phyloP scores from a whole-genome alignment of 2,888 invertebrate species.

The Aphrophora alni region DNA sequence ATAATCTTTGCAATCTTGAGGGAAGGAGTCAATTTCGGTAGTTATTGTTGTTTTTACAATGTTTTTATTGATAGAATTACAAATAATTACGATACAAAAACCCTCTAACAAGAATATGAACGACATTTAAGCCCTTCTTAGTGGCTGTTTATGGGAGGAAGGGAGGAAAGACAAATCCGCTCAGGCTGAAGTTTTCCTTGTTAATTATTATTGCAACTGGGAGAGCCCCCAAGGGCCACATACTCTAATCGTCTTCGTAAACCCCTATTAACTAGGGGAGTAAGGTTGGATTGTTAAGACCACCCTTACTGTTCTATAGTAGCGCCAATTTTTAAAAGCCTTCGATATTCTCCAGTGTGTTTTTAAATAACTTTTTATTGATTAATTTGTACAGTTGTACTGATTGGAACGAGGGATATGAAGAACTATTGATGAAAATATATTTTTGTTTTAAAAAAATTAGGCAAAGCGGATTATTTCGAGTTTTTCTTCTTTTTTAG shows the following conservation, averaged over 20 bases:
- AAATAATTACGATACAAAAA: not conserved
- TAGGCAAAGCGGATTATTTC: too few relatives aligned
- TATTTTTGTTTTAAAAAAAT: too few relatives aligned
- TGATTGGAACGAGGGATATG: too few relatives aligned
- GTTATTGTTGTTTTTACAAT: too few relatives aligned
- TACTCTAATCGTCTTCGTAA: not conserved
- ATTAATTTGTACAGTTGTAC: too few relatives aligned
- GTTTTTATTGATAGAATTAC: not conserved
- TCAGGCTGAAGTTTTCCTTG: not conserved
- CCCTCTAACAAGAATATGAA: not conserved
- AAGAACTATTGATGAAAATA: too few relatives aligned
- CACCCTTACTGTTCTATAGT: not conserved
- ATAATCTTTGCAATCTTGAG: too few relatives aligned
- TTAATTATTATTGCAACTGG: not conserved
- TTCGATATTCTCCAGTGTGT: too few relatives aligned
- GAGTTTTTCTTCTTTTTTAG: too few relatives aligned
- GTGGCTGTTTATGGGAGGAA: not conserved
- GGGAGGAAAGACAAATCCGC: not conserved
- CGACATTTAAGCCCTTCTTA: not conserved
- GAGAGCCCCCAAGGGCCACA: not conserved
- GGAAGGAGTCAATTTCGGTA: too few relatives aligned
- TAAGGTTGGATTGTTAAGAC: not conserved
- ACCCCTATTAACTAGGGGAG: not conserved
- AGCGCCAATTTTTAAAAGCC: too few relatives aligned
- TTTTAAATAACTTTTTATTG: too few relatives aligned